phyloP scores from a whole-genome alignment of 2,113 vertebrate species.

The Tragelaphus imberbis region DNA sequence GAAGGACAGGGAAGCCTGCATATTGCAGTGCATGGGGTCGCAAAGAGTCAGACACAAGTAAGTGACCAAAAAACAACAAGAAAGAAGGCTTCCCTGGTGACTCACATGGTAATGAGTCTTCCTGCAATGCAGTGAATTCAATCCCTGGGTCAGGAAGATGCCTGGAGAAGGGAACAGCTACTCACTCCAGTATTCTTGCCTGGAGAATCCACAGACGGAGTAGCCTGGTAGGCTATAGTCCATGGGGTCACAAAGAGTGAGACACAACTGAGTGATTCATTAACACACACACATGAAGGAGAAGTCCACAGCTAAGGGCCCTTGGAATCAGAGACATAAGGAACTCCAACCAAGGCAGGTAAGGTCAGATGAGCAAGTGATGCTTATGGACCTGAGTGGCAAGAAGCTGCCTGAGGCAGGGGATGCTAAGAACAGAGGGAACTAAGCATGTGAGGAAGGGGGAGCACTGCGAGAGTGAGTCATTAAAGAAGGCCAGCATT shows the following conservation, averaged over 20 bases:
- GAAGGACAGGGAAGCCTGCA: not conserved
- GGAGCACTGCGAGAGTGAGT: not conserved
- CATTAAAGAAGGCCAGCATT: not conserved
- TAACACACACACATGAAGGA: not conserved
- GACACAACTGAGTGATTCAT: not conserved
- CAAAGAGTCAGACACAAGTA: not conserved
- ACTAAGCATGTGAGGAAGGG: not conserved
- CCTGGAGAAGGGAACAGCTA: not conserved
- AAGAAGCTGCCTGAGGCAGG: not conserved
- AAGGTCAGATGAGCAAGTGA: not conserved
- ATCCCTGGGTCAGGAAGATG: not conserved
- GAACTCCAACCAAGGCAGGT: not conserved
- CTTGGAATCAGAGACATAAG: not conserved
- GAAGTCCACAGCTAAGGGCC: not conserved
- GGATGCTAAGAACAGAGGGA: not conserved
- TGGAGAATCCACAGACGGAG: not conserved
- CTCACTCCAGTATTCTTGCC: not conserved
- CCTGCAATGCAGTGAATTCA: not conserved
- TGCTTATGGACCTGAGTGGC: not conserved
- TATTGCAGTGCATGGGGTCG: not conserved
- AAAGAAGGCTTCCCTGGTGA: not conserved
- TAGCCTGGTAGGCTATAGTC: not conserved
- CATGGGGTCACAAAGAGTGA: not conserved
- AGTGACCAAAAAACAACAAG: not conserved
- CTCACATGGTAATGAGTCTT: not conserved